These are phyloP conservation scores for Drosophila mojavensis DNA, from an alignment of 1,140 invertebrate genomes.

Conservation along the genomic window DNA sequence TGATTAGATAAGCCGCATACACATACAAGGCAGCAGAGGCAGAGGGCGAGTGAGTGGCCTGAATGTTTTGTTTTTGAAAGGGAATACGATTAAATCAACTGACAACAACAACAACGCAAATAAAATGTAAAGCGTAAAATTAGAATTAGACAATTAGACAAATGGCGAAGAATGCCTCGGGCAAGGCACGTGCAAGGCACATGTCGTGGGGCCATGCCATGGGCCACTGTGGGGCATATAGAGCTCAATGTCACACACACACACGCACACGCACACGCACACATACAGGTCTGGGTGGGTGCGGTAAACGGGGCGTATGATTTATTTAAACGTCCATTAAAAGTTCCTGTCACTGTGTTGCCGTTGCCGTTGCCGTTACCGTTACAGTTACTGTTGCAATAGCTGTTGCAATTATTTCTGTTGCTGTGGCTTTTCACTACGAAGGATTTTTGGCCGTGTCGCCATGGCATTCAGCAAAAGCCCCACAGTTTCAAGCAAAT, in stretches of 20 bases:
- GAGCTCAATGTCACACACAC: slow-evolving; percentile 65
- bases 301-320: slow-evolving; percentile 65
- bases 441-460: slow-evolving; percentile 51
- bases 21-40: neutral
- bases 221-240: slow-evolving; percentile 16
- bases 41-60: neutral
- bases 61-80: slow-evolving; percentile 3
- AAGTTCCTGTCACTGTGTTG: slow-evolving; percentile 59
- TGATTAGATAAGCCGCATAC: slow-evolving; percentile 67
- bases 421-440: slow-evolving; percentile 41
- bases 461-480: slow-evolving; percentile 11
- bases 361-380: slow-evolving; percentile 28
- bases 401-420: slow-evolving; percentile 14
- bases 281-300: slow-evolving; percentile 14
- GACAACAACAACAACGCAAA: slow-evolving; percentile 32
- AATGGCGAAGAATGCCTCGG: slow-evolving; percentile 48
- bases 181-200: slow-evolving; percentile 51
- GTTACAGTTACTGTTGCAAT: slow-evolving; percentile 33
- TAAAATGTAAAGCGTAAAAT: slow-evolving; percentile 71
- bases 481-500: slow-evolving; percentile 6
- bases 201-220: slow-evolving; percentile 15
- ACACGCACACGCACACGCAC: slow-evolving; percentile 12
- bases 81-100: slow-evolving; percentile 51
- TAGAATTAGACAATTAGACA: slow-evolving; percentile 76
- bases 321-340: slow-evolving; percentile 77